Evolutionary conservation across 2,797 vertebrate genomes (phyloP), one percentile per base, ranked within the genome.

Genomic region (Todus mexicanus): DNA sequence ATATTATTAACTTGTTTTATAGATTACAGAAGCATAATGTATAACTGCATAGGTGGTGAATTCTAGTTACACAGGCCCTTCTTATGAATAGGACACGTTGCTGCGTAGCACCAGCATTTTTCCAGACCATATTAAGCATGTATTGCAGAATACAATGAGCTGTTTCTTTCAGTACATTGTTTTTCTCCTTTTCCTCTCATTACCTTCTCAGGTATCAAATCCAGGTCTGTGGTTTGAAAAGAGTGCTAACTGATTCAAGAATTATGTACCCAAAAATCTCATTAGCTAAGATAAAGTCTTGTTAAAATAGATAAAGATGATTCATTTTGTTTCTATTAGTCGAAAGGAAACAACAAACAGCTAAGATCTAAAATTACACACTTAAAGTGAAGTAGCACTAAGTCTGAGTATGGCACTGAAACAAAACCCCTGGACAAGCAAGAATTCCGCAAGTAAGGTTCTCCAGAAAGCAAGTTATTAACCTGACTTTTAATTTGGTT

Each of bases 301-400:
- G 18, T 42, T 93, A 75, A 88, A 87, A 59, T 22, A 84, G 18
- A 70, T 51, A 57, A 70, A 38, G 29, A 64, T 77, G 23, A 89
- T 63, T 80, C 7, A 29, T 61, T 93, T 84, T 63, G 19, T 78
- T 81, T 81, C 79, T 66, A 8, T 47, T 81, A 78, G 33, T 29
- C 8, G 5, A 70, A 87, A 91, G 75, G 45, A 88, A 31, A 71
- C 0, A 14, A 87, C 40, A 85, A 90, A 27, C 65, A 79, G 66
- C 87, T 83, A 54, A 75, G 35, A 90, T 73, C 38, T 84, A 85
- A 84, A 94, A 76, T 79, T 76, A 86, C 60, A 86, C 38, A 63
- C 40, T 69, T 68, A 60, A 65, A 0, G 0, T 23, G 54, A 91
- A 95, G 47, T 54, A 77, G 65, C 15, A 10, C 33, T 77, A 66